Conservation (phyloP, 1,140 invertebrate genomes). For the Pseudomyrmex concolor region DNA sequence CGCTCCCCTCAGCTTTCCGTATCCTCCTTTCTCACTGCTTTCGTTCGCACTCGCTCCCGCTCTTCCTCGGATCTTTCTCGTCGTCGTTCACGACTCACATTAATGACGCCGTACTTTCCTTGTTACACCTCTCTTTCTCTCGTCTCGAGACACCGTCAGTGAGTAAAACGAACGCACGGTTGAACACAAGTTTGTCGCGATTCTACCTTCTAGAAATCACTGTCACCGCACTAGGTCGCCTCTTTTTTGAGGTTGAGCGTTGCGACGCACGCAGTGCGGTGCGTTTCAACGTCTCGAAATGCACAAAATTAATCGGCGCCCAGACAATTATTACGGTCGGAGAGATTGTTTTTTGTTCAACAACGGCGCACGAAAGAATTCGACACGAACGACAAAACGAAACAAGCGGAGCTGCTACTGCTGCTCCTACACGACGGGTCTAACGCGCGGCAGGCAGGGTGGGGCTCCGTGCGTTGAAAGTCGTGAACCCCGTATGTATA, state of each 20-base stretch:
- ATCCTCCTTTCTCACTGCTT: slow-evolving; percentile 23
- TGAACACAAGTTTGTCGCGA: slow-evolving; percentile 24
- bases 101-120: slow-evolving; percentile 73
- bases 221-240: slow-evolving; percentile 62
- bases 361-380: slow-evolving; percentile 47
- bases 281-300: slow-evolving; percentile 26
- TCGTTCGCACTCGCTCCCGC: slow-evolving; percentile 58
- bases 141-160: slow-evolving; percentile 38
- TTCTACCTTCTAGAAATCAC: slow-evolving; percentile 41
- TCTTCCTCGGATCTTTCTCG: slow-evolving; percentile 56
- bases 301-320: slow-evolving; percentile 26
- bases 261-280: slow-evolving; percentile 24
- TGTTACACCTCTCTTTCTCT: slow-evolving; percentile 53
- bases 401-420: slow-evolving; percentile 67
- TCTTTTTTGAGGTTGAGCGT: slow-evolving; percentile 68
- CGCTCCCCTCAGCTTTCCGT: slow-evolving; percentile 16
- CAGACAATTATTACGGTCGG: slow-evolving; percentile 32
- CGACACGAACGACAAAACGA: slow-evolving; percentile 56
- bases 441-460: slow-evolving; percentile 80
- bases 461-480: slow-evolving; percentile 79
- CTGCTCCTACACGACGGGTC: slow-evolving; percentile 68
- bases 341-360: slow-evolving; percentile 67
- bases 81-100: slow-evolving; percentile 65
- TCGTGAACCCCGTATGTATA: slow-evolving; percentile 77
- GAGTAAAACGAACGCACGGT: slow-evolving; percentile 9